Evolutionary conservation across 2,113 vertebrate species (phyloP), one percentile per base, ranked within the genome.

Genomic region (Sigmodon hispidus): DNA sequence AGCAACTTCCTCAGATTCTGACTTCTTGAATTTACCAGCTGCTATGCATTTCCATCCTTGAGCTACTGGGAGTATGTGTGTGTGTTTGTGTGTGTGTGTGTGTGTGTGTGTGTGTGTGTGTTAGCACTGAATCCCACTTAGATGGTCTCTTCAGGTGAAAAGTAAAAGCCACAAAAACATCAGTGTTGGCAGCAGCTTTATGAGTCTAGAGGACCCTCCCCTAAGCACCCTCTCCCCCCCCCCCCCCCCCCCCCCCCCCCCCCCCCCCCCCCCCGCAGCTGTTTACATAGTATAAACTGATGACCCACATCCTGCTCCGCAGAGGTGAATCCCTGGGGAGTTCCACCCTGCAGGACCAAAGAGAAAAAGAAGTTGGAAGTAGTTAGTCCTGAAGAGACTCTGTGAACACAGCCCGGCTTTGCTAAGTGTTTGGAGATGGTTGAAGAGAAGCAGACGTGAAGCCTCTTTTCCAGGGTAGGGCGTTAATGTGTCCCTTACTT

Each of bases 381-480:
- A 61, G 57, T 69, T 83, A 61, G 57, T 69, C 70, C 87, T 97
- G 17, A 96, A 94, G 92, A 72, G 67, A 61, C 70, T 95, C 76
- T 57, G 80, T 61, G 89, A 92, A 79, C 1, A 34, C 95, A 88
- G 89, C 87, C 57, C 77, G 92, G 61, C 94, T 86, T 75, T 69
- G 85, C 63, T 70, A 91, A 94, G 52, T 34, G 69, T 31, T 11
- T 94, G 96, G 93, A 36, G 65, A 73, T 31, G 17, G 22, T 17
- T 40, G 31, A 50, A 63, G 50, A 94, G 73, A 61, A 45, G 0
- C 73, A 96, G 45, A 77, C 95, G 95, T 87, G 5, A 79, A 94
- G 93, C 95, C 65, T 48, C 73, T 98, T 97, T 96, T 96, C 94
- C 76, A 77, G 94, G 96, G 96, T n/a, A 75, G 86, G 86, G 79